phyloP scores from a whole-genome alignment of 2,888 invertebrate species.

The Alloscopus bannaensis region DNA sequence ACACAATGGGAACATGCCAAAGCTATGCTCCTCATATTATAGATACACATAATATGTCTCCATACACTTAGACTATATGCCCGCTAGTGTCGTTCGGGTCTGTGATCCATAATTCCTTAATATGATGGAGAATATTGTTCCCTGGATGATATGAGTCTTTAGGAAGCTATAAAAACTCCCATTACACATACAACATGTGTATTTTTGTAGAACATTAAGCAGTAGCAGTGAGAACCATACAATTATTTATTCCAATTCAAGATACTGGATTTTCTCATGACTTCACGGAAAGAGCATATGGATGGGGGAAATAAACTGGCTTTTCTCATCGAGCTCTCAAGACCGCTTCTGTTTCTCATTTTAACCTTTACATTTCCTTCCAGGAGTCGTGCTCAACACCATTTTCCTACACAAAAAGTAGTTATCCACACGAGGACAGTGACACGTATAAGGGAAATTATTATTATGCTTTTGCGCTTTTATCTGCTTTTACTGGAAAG shows the following conservation, averaged over 20 bases:
- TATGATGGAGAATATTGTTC: no score
- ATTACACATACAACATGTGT: no score
- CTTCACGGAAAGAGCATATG: conserved; percentile 10
- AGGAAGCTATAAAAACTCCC: conserved; percentile 1
- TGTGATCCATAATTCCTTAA: no score
- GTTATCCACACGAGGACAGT: conserved; percentile 53
- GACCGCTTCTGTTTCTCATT: conserved; percentile 4
- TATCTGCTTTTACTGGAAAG: background rate
- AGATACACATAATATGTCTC: background rate
- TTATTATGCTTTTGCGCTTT: no score
- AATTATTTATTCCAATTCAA: conserved; percentile 22
- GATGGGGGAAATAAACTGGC: conserved; percentile 36
- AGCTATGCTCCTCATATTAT: background rate
- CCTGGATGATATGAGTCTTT: background rate
- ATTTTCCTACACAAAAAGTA: conserved; percentile 12
- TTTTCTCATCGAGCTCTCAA: conserved; percentile 37
- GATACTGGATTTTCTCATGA: conserved; percentile 50
- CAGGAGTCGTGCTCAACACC: conserved; percentile 15
- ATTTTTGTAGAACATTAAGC: background rate
- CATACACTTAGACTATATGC: background rate
- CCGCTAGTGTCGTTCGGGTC: no score
- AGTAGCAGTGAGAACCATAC: background rate
- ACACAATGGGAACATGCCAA: conserved; percentile 52
- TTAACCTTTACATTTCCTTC: conserved; percentile 24
- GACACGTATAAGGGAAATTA: conserved; percentile 47